Conservation (phyloP, 92 coral and sea anemone species). For the Ricordea florida region DNA sequence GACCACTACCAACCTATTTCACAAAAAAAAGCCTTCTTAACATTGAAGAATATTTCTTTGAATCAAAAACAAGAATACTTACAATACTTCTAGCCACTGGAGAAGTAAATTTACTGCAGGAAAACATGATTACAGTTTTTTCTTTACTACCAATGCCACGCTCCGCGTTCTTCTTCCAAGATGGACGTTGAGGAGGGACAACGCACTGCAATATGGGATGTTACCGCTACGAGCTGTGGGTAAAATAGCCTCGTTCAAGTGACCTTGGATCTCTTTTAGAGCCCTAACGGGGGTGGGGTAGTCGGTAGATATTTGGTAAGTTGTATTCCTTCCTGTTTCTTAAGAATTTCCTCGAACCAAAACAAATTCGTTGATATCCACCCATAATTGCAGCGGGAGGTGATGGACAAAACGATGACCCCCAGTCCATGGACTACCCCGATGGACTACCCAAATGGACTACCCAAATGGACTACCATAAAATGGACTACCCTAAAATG, state of each 20-base stretch:
- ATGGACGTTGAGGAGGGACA: conserved; percentile 87
- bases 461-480: no score
- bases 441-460: no score
- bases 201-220: conserved; percentile 66
- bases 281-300: no score
- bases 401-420: no score
- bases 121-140: conserved; percentile 78
- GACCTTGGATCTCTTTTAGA: no score
- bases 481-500: no score
- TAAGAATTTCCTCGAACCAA: no score
- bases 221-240: conserved; percentile 53
- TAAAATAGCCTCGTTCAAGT: conserved; percentile 12
- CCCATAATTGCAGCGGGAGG: no score
- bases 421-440: no score
- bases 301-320: no score
- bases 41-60: not conserved
- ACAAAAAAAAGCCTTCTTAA: not conserved
- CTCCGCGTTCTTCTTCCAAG: conserved; percentile 87
- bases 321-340: no score
- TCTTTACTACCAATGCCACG: conserved; percentile 58
- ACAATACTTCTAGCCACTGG: conserved; percentile 88
- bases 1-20: conserved; percentile 95
- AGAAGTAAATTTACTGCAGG: conserved; percentile 96
- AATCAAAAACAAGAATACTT: conserved; percentile 35
- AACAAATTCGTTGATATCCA: no score